These are phyloP conservation scores for Prosapia bicincta DNA, from an alignment of 2,888 invertebrate species.

Conservation along the genomic window DNA sequence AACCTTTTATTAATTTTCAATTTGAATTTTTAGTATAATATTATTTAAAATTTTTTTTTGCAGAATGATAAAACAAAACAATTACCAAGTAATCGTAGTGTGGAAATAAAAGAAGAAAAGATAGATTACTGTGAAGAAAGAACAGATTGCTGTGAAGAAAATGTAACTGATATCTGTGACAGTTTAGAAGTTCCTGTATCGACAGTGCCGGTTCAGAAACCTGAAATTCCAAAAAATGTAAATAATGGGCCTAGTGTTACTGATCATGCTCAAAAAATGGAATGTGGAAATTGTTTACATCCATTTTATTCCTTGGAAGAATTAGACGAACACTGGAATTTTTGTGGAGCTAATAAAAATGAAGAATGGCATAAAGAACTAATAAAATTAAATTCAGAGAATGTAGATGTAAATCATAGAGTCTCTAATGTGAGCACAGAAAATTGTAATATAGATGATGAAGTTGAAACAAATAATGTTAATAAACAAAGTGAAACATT, in stretches of 20 bases:
- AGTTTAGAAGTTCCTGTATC: too few species aligned
- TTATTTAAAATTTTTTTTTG: too few species aligned
- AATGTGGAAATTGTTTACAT: background rate
- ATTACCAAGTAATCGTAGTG: too few species aligned
- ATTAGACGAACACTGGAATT: background rate
- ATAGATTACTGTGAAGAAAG: too few species aligned
- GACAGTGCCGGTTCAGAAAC: too few species aligned
- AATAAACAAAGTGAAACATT: background rate
- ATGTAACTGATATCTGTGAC: too few species aligned
- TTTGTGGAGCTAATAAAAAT: background rate
- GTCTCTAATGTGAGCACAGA: background rate
- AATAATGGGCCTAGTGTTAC: background rate
- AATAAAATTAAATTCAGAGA: background rate
- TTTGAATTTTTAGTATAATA: too few species aligned
- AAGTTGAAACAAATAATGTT: background rate
- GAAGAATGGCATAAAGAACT: background rate
- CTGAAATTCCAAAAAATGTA: too few species aligned
- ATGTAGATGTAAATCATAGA: background rate
- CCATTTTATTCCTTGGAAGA: background rate
- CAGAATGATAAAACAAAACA: too few species aligned
- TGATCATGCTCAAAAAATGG: background rate
- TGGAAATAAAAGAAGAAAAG: too few species aligned
- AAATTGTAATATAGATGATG: background rate
- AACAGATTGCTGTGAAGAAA: too few species aligned
- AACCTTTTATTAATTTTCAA: too few species aligned